Conservation (phyloP, 1,140 invertebrate genomes). For the Armadillidium nasatum region DNA sequence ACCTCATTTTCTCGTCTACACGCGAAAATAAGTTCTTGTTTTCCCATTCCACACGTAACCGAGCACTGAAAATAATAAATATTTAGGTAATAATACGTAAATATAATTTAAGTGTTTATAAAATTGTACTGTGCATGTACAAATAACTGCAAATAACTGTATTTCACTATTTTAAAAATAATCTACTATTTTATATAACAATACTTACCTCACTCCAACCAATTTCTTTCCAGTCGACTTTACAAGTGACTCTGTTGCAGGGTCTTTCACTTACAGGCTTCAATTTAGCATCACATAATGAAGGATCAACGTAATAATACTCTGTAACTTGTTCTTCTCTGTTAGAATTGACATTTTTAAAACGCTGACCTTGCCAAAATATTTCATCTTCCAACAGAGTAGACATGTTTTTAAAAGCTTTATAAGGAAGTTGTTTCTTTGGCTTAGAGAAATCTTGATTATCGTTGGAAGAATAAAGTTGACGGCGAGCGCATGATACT, state of each 20-base stretch:
- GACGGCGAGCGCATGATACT: constrained; percentile 62
- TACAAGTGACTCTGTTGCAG: constrained; percentile 47
- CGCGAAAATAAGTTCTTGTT: constrained; percentile 50
- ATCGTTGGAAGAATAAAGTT: constrained; percentile 45
- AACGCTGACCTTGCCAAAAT: not conserved
- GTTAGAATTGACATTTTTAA: not conserved
- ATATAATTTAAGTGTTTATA: no score
- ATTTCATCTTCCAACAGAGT: constrained; percentile 33
- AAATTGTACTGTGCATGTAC: no score
- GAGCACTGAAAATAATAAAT: constrained; percentile 52
- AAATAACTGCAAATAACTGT: no score
- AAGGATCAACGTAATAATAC: constrained; percentile 53
- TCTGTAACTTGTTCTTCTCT: not conserved
- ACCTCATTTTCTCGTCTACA: constrained; percentile 48
- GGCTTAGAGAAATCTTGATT: constrained; percentile 21
- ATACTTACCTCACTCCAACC: constrained; percentile 23
- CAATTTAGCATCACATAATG: constrained; percentile 51
- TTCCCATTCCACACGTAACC: constrained; percentile 54
- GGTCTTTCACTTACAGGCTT: constrained; percentile 41
- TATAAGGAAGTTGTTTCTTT: not conserved
- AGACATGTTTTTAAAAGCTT: constrained; percentile 20
- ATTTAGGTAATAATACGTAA: no score
- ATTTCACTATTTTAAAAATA: no score
- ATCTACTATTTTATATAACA: constrained; percentile 34
- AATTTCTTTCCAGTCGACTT: constrained; percentile 46